phyloP scores from a whole-genome alignment of 2,113 vertebrate genomes.

The Cyphomyrus discorhynchus region DNA sequence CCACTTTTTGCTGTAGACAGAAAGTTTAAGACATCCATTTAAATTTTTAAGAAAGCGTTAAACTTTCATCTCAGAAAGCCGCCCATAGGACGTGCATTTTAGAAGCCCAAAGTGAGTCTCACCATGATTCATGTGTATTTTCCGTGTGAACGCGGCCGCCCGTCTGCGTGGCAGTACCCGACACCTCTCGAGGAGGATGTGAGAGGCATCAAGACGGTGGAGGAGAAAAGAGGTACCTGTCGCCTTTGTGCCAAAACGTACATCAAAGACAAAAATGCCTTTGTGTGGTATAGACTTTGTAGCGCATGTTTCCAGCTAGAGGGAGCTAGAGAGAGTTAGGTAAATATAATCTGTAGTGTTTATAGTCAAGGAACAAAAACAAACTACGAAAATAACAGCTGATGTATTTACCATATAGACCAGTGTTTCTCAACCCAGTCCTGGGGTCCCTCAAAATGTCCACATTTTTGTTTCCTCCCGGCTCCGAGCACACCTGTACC shows the following conservation, averaged over 20 bases:
- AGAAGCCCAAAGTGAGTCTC: neutral
- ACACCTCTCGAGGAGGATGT: slow-evolving; percentile 57
- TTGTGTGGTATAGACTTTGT: neutral
- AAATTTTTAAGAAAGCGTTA: slow-evolving; percentile 60
- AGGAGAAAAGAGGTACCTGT: slow-evolving; percentile 57
- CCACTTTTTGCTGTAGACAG: slow-evolving; percentile 41
- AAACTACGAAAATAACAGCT: neutral
- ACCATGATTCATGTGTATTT: neutral
- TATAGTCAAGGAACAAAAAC: neutral
- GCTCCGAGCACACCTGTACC: neutral
- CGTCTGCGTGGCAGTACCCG: slow-evolving; percentile 53
- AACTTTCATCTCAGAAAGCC: slow-evolving; percentile 58
- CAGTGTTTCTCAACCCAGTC: neutral
- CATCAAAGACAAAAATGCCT: neutral
- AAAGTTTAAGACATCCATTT: slow-evolving; percentile 62
- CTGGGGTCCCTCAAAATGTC: neutral
- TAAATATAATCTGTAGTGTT: neutral
- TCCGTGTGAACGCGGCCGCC: slow-evolving; percentile 22
- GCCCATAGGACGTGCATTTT: neutral
- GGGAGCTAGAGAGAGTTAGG: neutral
- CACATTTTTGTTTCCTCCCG: neutral
- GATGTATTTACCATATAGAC: neutral
- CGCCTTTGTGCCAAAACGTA: neutral
- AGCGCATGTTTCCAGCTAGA: neutral
- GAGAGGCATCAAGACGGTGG: slow-evolving; percentile 49